phyloP scores from a whole-genome alignment of 2,797 vertebrate genomes.

The Calcarius lapponicus region DNA sequence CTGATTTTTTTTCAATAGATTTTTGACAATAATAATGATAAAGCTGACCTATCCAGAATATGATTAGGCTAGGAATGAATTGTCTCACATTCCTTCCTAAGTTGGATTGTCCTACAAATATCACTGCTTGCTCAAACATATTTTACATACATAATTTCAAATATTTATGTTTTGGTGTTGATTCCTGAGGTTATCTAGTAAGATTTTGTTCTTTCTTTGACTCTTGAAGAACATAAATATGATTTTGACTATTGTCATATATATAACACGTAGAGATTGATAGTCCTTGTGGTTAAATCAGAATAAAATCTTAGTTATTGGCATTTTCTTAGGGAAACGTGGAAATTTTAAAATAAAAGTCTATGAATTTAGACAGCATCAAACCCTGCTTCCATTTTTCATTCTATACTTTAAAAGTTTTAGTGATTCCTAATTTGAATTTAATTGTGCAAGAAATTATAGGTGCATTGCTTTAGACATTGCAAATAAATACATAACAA shows the following conservation, averaged over 20 bases:
- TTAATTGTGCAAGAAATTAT: slow-evolving; percentile 54
- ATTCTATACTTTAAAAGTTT: neutral
- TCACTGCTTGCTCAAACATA: neutral
- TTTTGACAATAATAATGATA: neutral
- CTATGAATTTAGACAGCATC: neutral
- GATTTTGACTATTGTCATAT: neutral
- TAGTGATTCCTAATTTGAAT: slow-evolving; percentile 46
- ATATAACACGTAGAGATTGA: neutral
- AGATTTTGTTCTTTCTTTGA: neutral
- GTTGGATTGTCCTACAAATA: neutral
- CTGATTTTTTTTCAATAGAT: neutral
- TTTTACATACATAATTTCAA: neutral
- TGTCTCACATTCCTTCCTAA: neutral
- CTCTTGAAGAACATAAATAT: neutral
- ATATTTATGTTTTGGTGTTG: neutral
- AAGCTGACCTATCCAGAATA: neutral
- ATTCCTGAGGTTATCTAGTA: neutral
- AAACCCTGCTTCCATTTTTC: neutral
- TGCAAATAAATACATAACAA: neutral
- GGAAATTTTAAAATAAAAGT: neutral
- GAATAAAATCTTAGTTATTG: neutral
- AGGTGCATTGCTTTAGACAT: neutral
- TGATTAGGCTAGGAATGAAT: neutral
- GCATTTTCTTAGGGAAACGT: neutral
- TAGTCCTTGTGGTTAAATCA: neutral